These are phyloP conservation scores for Pogonomyrmex barbatus DNA, from an alignment of 1,140 invertebrate species.

Conservation along the genomic window DNA sequence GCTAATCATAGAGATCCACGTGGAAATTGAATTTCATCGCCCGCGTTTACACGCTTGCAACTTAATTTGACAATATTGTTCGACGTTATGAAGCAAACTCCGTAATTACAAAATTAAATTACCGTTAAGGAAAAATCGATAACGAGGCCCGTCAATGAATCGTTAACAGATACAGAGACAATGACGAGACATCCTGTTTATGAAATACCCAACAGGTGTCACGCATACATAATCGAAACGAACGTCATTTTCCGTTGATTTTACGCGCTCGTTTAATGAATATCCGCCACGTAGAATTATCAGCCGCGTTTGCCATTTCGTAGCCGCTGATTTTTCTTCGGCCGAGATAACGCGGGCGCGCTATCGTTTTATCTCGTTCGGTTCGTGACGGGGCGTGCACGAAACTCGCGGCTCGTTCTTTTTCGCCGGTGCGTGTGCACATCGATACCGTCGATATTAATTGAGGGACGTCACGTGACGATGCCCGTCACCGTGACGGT, in stretches of 20 bases:
- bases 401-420: conserved; percentile 28
- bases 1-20: not conserved
- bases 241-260: conserved; percentile 39
- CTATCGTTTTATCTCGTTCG: conserved; percentile 32
- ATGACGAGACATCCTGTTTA: conserved; percentile 37
- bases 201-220: conserved; percentile 52
- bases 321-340: conserved; percentile 39
- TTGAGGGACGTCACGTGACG: conserved; percentile 44
- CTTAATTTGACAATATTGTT: not conserved
- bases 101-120: conserved; percentile 1
- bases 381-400: conserved; percentile 3
- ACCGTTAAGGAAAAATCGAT: conserved; percentile 12
- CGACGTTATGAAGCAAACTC: not conserved
- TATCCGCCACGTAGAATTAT: conserved; percentile 37
- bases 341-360: conserved; percentile 31
- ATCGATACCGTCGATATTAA: conserved; percentile 58
- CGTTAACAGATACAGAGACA: conserved; percentile 2
- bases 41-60: not conserved
- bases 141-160: not conserved
- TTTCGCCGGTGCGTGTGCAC: conserved; percentile 40
- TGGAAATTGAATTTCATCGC: not conserved
- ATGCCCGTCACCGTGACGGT: conserved; percentile 42
- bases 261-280: conserved; percentile 43
- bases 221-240: conserved; percentile 23
- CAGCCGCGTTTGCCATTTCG: not conserved